These are phyloP conservation scores for Andricus grossulariae DNA, from an alignment of 1,140 invertebrate species.

Conservation along the genomic window DNA sequence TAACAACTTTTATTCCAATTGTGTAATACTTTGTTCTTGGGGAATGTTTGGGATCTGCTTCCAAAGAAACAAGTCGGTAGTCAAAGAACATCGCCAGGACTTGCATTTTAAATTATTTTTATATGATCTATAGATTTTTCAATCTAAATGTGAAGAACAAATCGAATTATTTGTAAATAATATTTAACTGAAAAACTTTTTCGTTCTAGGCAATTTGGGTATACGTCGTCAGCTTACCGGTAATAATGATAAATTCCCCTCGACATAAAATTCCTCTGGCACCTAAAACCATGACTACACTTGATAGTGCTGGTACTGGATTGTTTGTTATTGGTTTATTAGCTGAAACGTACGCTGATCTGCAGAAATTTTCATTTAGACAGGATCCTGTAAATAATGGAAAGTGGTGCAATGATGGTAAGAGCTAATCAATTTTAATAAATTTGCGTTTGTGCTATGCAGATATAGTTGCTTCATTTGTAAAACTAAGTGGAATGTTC, in stretches of 20 bases:
- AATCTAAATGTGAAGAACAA: too few species aligned
- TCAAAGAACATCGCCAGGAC: too few species aligned
- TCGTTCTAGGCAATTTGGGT: constrained; percentile 91
- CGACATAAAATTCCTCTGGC: constrained; percentile 84
- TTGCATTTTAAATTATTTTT: too few species aligned
- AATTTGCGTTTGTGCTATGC: not conserved
- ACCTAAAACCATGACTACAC: constrained; percentile 88
- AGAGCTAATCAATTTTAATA: constrained; percentile 39
- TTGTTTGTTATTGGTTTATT: constrained; percentile 90
- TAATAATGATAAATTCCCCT: constrained; percentile 94
- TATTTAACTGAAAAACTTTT: not conserved
- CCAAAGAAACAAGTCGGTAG: too few species aligned
- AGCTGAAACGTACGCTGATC: constrained; percentile 91
- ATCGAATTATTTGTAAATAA: too few species aligned
- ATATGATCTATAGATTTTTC: too few species aligned
- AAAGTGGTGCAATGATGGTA: constrained; percentile 92
- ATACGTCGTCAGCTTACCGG: constrained; percentile 92
- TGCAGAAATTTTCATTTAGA: constrained; percentile 93
- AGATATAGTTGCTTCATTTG: too few species aligned
- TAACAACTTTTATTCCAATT: too few species aligned
- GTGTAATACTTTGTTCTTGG: too few species aligned
- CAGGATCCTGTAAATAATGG: constrained; percentile 91
- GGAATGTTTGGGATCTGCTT: too few species aligned
- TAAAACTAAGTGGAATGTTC: too few species aligned
- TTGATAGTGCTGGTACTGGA: constrained; percentile 89